Base-by-base conservation (phyloP, 2,113 vertebrate genomes). In the Fulmarus glacialis region DNA sequence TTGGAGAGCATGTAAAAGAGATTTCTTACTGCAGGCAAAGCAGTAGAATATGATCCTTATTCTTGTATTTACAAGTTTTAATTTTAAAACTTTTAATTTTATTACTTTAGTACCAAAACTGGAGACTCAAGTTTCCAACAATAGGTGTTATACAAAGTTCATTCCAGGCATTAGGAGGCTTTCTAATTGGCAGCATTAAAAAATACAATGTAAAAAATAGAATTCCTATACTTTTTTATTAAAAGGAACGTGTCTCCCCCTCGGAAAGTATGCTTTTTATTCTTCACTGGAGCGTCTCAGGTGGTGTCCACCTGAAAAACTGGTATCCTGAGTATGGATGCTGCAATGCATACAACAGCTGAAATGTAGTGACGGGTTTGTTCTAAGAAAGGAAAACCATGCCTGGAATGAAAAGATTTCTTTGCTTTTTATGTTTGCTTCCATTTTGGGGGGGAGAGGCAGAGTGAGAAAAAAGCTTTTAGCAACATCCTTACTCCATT, bases 221-320 rank as follows among this genome's bases (percentile, higher is more conserved):
- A 42, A 59, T 67, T 67, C 16, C 13, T 73, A 3, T 29, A 8
- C 2, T 26, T 48, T 58, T 48, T 17, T 59, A 42, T 47, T 43
- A 45, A 68, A 82, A 22, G 1, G 4, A 68, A 27, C 29, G 4
- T n/a, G 2, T 42, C 2, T 68, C 2, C 8, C 6, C 2, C 20
- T 66, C 87, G 42, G 10, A 81, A 89, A 66, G 11, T 70, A 20
- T 53, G 12, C 7, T 30, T 78, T 62, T 58, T 58, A 4, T 58
- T 74, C 32, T 73, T 90, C 27, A 38, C 8, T 90, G 12, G 32
- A 42, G 11, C 43, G 4, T 56, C 15, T 87, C n/a, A 58, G 20
- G 8, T 34, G 5, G 8, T 15, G 3, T 53, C 50, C 2, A 4
- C 15, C 45, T 77, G 48, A 80, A 80, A 45, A 83, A 64, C 8